Evolutionary conservation across 2,888 invertebrate genomes (phyloP), one percentile per base, ranked within the genome.

Genomic region (Cyrtodaria siliqua): DNA sequence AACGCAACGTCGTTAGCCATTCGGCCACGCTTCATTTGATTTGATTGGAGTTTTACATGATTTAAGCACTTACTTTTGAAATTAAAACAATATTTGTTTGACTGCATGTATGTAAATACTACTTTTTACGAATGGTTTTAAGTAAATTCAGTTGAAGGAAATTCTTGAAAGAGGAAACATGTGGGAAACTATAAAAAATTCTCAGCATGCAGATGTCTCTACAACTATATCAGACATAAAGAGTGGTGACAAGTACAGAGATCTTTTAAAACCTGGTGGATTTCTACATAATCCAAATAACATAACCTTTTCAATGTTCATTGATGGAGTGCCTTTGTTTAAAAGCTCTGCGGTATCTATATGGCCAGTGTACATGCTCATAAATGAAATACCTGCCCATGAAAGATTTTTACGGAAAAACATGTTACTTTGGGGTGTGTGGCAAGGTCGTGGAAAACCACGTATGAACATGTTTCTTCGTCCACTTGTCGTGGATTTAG

Each of bases 391-490:
- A 12, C 67, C 57, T 24, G 50, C 56, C 16, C 60, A 66, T 29
- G 33, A 72, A 38, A 20, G 60, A 4, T 78, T 63, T 40, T 49
- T n/a, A 16, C 23, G 63, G 23, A 74, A 62, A 33, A 70, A 74
- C 33, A 74, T 70, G 62, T 6, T 79, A 66, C 26, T 73, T 40
- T 68, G 61, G 73, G 73, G 68, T 9, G 20, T 71, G 23, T 71
- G 71, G 71, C 63, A 71, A 33, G 63, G 49, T 12, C 8, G 16
- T 18, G 73, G 67, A 18, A 73, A 73, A 55, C 68, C 77, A 40
- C 60, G 64, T 16, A 67, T 74, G 74, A 56, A 44, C 18, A 81
- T 68, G 64, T 78, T 68, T 52, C 20, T 81, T 47, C 26, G 33
- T 29, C 78, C 81, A 2, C 53, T 81, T 3, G 71, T 72, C 14